Base-by-base conservation (phyloP, 2,888 invertebrate genomes). In the Torymus tubicola region DNA sequence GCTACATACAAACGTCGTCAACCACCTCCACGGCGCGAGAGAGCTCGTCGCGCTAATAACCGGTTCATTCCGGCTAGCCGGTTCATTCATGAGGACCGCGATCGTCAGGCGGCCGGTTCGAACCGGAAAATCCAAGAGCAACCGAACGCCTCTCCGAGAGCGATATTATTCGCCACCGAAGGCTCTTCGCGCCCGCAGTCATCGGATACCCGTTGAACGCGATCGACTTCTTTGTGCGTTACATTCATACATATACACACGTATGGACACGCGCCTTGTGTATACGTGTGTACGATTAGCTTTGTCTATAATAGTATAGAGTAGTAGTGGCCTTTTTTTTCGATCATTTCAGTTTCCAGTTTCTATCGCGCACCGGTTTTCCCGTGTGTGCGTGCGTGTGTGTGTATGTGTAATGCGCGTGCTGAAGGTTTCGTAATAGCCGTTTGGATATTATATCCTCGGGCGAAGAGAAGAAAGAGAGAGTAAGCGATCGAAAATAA, bases 51-150 rank as follows among this genome's bases (percentile, higher is more conserved):
- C 42, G 42, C 42, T 42, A 42, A 42, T 42, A 52, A 61, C 86
- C 83, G 81, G 86, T 85, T 85, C 68, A 63, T 70, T 24, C 76
- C 67, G 63, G 50, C 13, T 61, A 42, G n/a, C 14, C 16, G 53
- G 24, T 42, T 42, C 42, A 42, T 42, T 42, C 42, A 42, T 42
- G 42, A 42, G 42, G 42, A 42, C 21, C 50, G 10, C 24, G 52
- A 24, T 12, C 60, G 63, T 57, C 24, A 16, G 64, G 50, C 42
- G 64, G 78, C 85, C 84, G 82, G 86, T 85, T 84, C 57, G 74
- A 87, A 85, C 86, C 85, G 84, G 87, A 87, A 87, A 86, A 85
- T 81, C 81, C 84, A 82, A 85, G 86, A 31, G 31, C 31, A 31
- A 31, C 5, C 42, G 42, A 21, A 21, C 21, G 21, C 21, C 42